A percentile compares a stretch with the other conserved stretches of the same genome.
phyloP scores from a whole-genome alignment of 2,113 vertebrate genomes.

The Semnopithecus entellus region DNA sequence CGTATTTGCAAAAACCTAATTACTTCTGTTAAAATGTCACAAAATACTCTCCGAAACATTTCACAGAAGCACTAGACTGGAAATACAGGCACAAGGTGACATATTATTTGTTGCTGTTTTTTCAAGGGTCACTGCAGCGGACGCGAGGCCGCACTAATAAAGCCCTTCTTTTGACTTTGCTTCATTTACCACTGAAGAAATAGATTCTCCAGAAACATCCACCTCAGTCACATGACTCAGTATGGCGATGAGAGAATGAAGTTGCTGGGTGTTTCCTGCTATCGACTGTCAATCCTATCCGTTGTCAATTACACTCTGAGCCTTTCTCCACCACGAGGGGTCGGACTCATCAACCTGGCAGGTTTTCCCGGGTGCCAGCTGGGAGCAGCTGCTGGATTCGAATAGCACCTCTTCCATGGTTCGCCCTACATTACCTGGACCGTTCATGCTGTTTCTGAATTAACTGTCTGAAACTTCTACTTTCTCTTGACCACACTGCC shows the following conservation, averaged over 20 bases:
- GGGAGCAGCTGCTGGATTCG: background rate
- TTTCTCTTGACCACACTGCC: background rate
- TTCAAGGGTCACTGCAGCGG: background rate
- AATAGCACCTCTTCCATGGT: background rate
- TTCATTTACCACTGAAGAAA: background rate
- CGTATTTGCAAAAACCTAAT: background rate
- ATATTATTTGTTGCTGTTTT: no score
- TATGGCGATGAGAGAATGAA: no score
- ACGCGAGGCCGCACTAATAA: background rate
- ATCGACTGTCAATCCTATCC: background rate
- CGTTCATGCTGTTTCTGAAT: rapidly evolving
- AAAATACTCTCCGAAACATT: background rate
- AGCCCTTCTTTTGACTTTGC: background rate
- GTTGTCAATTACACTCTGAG: background rate
- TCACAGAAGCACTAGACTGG: background rate
- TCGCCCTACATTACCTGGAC: rapidly evolving
- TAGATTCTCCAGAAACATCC: background rate
- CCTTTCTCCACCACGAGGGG: background rate
- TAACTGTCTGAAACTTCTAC: background rate
- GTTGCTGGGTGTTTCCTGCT: background rate
- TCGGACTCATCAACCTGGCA: background rate
- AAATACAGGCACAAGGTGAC: background rate
- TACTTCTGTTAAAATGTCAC: background rate
- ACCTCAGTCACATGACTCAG: no score
- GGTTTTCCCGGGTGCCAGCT: no score